Evolutionary conservation across 1,140 invertebrate genomes (phyloP).

Genomic region (Polyergus mexicanus): DNA sequence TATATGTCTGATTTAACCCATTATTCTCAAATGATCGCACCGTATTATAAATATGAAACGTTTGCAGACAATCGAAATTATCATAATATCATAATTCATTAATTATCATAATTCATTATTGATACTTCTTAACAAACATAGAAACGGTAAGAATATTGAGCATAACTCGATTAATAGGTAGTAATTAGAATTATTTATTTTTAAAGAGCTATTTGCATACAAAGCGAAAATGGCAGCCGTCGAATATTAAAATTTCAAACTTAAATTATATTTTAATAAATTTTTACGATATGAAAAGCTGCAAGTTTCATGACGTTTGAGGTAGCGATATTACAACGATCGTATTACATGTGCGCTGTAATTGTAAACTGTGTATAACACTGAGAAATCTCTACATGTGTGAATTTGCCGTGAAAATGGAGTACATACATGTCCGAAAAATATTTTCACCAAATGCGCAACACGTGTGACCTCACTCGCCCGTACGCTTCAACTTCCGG

Average conservation of each 20-base stretch:
- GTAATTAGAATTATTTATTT: background rate
- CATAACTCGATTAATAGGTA: background rate
- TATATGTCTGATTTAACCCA: background rate
- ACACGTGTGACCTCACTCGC: constrained; percentile 47
- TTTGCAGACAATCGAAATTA: background rate
- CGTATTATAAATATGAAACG: background rate
- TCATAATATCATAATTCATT: no score
- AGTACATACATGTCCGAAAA: constrained; percentile 34
- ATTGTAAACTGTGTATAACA: constrained; percentile 33
- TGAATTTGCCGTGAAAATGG: constrained; percentile 26
- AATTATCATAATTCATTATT: background rate
- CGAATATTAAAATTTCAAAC: background rate
- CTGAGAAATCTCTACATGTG: constrained; percentile 5
- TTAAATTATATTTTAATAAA: constrained; percentile 11
- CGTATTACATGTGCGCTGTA: background rate
- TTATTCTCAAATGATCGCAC: background rate
- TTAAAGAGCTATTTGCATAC: background rate
- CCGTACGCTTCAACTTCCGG: constrained; percentile 41
- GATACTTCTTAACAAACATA: background rate
- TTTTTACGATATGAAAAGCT: constrained; percentile 6
- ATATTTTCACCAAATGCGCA: constrained; percentile 47
- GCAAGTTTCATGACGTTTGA: background rate
- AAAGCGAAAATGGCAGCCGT: background rate
- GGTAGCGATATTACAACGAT: constrained; percentile 17
- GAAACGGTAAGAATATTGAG: background rate